phyloP scores from a whole-genome alignment of 2,888 invertebrate genomes.

The Apotomis capreana region DNA sequence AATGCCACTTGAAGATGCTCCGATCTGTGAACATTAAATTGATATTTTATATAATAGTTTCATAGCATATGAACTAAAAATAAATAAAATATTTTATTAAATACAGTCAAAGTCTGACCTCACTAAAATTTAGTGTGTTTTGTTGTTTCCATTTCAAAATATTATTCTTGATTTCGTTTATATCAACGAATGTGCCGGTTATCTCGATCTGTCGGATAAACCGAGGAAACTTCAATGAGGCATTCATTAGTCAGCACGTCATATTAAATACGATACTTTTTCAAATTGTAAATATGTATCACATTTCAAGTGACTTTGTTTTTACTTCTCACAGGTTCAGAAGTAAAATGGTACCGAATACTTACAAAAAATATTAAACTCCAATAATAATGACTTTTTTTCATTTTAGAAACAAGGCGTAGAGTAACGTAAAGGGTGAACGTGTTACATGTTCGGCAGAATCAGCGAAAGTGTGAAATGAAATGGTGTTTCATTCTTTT shows the following conservation, averaged over 20 bases:
- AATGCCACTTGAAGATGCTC: constrained; percentile 69
- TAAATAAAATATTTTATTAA: not conserved
- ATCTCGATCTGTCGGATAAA: constrained; percentile 66
- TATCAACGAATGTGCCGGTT: constrained; percentile 67
- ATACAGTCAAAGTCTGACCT: constrained; percentile 61
- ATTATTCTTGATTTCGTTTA: constrained; percentile 72
- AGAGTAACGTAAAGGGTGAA: not conserved
- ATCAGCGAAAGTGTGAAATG: constrained; percentile 27
- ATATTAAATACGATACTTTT: too few species aligned
- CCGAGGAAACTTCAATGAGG: constrained; percentile 11
- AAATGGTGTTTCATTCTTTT: constrained; percentile 5
- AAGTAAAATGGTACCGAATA: constrained; percentile 18
- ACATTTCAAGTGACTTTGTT: too few species aligned
- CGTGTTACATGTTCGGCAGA: constrained; percentile 34
- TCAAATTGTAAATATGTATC: too few species aligned
- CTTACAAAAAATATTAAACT: constrained; percentile 64
- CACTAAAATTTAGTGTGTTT: constrained; percentile 69
- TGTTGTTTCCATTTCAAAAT: constrained; percentile 74
- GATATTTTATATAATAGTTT: not conserved
- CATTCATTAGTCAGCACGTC: not conserved
- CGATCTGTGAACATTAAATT: constrained; percentile 57
- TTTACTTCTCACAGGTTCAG: too few species aligned
- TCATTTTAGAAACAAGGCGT: constrained; percentile 49
- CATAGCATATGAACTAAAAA: too few species aligned
- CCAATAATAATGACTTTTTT: constrained; percentile 57